phyloP scores from a whole-genome alignment of 2,797 vertebrate genomes.

The Pterois miles region DNA sequence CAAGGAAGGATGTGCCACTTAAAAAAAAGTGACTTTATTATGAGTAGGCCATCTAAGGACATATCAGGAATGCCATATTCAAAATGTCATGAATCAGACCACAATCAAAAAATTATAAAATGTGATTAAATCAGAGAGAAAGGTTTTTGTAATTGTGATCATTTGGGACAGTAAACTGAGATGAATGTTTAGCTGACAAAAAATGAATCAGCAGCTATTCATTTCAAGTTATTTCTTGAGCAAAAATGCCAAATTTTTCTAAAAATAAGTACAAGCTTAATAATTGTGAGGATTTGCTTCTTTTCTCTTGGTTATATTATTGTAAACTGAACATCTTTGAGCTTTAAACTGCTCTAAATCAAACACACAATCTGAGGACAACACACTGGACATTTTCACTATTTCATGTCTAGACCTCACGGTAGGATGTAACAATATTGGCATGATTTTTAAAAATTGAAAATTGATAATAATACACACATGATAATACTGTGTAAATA shows the following conservation, averaged over 20 bases:
- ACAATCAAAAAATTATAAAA: not conserved
- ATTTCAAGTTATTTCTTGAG: not conserved
- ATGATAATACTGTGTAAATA: not conserved
- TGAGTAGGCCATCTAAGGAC: not conserved
- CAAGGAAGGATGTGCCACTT: not conserved
- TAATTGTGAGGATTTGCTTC: not conserved
- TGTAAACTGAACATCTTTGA: not conserved
- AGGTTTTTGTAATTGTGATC: not conserved
- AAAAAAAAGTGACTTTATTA: too few relatives aligned
- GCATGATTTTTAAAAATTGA: not conserved
- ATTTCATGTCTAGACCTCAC: not conserved
- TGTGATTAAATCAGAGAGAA: not conserved
- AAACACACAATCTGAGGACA: not conserved
- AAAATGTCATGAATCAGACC: not conserved
- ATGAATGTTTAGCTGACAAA: too few relatives aligned
- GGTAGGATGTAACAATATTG: not conserved
- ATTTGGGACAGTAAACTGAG: not conserved
- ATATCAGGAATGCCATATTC: not conserved
- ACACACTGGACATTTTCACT: not conserved
- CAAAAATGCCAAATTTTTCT: not conserved
- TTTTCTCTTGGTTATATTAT: not conserved
- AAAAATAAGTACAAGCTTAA: fast-evolving
- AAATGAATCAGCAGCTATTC: not conserved
- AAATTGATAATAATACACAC: not conserved
- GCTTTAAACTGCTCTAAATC: not conserved